Percentiles rank a stretch among this genome's conserved stretches.
Evolutionary conservation across 2,797 vertebrate genomes (phyloP).

Genomic region (Enteromius radiatus): DNA sequence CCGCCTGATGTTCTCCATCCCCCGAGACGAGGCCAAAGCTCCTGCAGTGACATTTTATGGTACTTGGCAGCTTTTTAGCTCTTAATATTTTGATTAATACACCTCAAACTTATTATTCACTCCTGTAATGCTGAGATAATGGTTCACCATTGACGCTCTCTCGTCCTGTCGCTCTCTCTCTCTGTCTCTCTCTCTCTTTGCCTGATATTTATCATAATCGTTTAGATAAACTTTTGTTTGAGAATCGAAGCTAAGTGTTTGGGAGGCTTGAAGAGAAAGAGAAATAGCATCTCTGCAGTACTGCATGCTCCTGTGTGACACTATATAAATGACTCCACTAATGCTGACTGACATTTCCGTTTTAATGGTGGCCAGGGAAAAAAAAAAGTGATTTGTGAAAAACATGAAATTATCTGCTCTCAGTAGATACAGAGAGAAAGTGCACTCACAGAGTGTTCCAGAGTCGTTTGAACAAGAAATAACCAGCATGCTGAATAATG

Average conservation of each 20-base stretch:
- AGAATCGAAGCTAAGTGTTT: slow-evolving; percentile 62
- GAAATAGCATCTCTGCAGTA: slow-evolving; percentile 44
- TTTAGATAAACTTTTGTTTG: slow-evolving; percentile 71
- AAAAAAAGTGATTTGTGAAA: slow-evolving; percentile 54
- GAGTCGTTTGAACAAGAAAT: slow-evolving; percentile 18
- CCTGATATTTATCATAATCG: slow-evolving; percentile 77
- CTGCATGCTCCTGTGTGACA: slow-evolving; percentile 63
- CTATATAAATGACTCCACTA: slow-evolving; percentile 77
- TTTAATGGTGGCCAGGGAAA: slow-evolving; percentile 61
- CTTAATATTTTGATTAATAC: slow-evolving; percentile 76
- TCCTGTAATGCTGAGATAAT: slow-evolving; percentile 50
- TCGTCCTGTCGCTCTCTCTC: slow-evolving; percentile 9
- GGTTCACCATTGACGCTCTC: slow-evolving; percentile 50
- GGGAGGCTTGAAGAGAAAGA: neutral
- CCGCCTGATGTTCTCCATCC: slow-evolving; percentile 49
- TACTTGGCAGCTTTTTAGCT: slow-evolving; percentile 69
- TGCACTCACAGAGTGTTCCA: slow-evolving; percentile 14
- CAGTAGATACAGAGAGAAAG: slow-evolving; percentile 22
- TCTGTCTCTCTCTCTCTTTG: slow-evolving; percentile 44
- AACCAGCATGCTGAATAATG: slow-evolving; percentile 38
- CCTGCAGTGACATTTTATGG: slow-evolving; percentile 73
- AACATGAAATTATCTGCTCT: slow-evolving; percentile 41
- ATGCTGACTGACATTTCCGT: slow-evolving; percentile 77
- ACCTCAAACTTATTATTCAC: slow-evolving; percentile 71
- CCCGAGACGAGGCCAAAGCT: slow-evolving; percentile 52